Evolutionary conservation across 1,140 invertebrate genomes (phyloP), one percentile per base, ranked within the genome.

Genomic region (Calephelis nemesis): DNA sequence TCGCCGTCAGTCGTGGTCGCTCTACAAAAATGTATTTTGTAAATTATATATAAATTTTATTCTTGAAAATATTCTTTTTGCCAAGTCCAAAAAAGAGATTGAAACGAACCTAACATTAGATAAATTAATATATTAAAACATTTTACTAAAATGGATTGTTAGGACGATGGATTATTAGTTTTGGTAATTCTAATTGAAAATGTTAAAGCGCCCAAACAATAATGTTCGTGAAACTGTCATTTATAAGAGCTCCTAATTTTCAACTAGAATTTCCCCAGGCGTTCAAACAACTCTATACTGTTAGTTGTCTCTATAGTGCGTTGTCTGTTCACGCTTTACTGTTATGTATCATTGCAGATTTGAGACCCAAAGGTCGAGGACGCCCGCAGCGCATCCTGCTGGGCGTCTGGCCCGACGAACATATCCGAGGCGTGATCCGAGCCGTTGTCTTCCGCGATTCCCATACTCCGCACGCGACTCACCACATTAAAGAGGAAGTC

Each of bases 361-460:
- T 98, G 73, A 93, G 97, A 76, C 97, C 97, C 13, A 98, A 98
- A 92, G 97, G 97, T 67, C 93, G 97, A 78, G 97, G 97, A 39
- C 92, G 97, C 69, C 97, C 97, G 1, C 97, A 98, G 83, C 94
- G 97, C 83, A 98, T 98, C 83, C 92, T 98, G 63, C 92, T 98
- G 67, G 97, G 97, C 69, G 95, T 97, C 73, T 98, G 97, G 97
- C 97, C 97, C 4, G 97, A 98, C 88, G 97, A 98, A 81, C 96
- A 98, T 84, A 97, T 98, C 79, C 95, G 96, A 77, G 96, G 96
- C 54, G 97, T 98, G 68, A 98, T 98, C 74, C 94, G 97, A 76
- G 96, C 97, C 30, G 97, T 98, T 47, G 97, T 98, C 30, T 98
- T 98, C 93, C 93, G 97, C 74, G 97, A 98, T 94, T 95, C 91